phyloP scores from a whole-genome alignment of 2,797 vertebrate genomes.

The Clarias laeviceps region DNA sequence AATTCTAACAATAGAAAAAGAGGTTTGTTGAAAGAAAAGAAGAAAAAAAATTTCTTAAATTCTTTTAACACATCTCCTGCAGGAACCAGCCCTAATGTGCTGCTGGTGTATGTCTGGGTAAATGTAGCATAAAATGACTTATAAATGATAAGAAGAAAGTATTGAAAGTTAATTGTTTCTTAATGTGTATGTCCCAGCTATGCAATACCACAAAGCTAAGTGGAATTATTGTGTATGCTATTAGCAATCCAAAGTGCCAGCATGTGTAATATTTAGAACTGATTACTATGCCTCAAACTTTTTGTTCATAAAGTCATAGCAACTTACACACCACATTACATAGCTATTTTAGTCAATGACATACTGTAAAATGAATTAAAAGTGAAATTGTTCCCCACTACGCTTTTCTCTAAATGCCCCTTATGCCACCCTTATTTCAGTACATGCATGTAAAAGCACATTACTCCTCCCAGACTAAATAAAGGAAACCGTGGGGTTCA shows the following conservation, averaged over 20 bases:
- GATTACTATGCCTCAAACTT: slow-evolving; percentile 68
- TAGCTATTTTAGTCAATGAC: neutral
- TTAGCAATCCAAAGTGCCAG: slow-evolving; percentile 72
- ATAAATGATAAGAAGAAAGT: slow-evolving; percentile 74
- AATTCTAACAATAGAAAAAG: slow-evolving; percentile 30
- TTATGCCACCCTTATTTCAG: neutral
- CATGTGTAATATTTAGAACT: slow-evolving; percentile 65
- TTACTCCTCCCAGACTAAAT: neutral
- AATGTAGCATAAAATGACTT: slow-evolving; percentile 74
- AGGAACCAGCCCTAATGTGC: slow-evolving; percentile 12
- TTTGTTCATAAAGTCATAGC: slow-evolving; percentile 34
- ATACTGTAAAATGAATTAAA: neutral
- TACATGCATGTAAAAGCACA: neutral
- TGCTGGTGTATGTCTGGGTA: slow-evolving; percentile 43
- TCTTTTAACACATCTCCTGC: neutral
- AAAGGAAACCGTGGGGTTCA: neutral
- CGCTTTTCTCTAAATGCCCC: neutral
- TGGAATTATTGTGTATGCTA: slow-evolving; percentile 77
- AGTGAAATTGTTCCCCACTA: neutral
- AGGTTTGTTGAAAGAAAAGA: neutral
- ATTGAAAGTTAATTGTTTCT: slow-evolving; percentile 79
- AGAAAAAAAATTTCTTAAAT: neutral
- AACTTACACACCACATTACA: neutral
- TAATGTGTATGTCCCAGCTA: slow-evolving; percentile 74
- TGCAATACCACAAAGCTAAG: slow-evolving; percentile 70